These are phyloP conservation scores for Tinea pellionella DNA, from an alignment of 2,888 invertebrate genomes.

Conservation along the genomic window DNA sequence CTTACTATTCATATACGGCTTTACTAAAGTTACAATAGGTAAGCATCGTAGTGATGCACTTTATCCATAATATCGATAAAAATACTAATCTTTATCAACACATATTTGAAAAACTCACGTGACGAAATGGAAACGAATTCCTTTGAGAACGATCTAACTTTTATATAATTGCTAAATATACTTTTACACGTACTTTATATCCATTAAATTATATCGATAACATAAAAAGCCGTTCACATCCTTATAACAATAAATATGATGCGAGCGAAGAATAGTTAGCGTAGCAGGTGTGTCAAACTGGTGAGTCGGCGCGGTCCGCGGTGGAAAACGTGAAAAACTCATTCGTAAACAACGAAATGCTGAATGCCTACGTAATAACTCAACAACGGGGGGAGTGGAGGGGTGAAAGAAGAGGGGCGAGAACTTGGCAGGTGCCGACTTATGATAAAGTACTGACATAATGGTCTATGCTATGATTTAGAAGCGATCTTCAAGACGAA, in stretches of 20 bases:
- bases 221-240: not conserved
- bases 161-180: not conserved
- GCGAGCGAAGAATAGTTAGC: conserved; percentile 18
- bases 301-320: conserved; percentile 31
- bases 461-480: conserved; percentile 58
- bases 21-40: conserved; percentile 40
- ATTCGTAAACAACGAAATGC: conserved; percentile 60
- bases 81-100: not conserved
- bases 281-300: conserved; percentile 54
- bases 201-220: not conserved
- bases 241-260: not conserved
- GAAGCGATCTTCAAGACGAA: conserved; percentile 60
- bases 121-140: no score
- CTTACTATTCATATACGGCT: conserved; percentile 34
- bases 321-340: conserved; percentile 56
- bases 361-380: conserved; percentile 39
- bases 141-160: not conserved
- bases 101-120: no score
- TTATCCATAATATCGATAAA: not conserved
- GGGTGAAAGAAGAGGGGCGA: conserved; percentile 23
- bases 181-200: no score
- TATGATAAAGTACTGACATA: conserved; percentile 59
- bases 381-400: conserved; percentile 11
- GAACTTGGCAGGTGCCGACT: conserved; percentile 50
- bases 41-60: not conserved